These are phyloP conservation scores for Bufo gargarizans DNA, from an alignment of 2,113 vertebrate genomes.

Conservation along the genomic window DNA sequence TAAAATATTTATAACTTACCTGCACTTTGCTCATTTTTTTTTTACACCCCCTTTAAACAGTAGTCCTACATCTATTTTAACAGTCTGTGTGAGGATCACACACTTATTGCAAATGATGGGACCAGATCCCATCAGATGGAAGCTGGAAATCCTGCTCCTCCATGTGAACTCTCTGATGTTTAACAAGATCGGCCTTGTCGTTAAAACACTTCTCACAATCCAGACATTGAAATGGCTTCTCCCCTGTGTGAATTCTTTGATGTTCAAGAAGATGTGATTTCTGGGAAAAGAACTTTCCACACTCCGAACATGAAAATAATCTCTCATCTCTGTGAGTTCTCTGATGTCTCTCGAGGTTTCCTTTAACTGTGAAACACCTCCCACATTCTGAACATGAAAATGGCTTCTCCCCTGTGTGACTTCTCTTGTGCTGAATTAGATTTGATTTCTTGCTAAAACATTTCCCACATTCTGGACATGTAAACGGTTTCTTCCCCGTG, in stretches of 20 bases:
- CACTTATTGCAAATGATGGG: neutral
- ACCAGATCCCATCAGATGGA: neutral
- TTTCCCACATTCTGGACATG: neutral
- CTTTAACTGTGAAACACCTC: neutral
- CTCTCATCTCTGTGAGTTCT: neutral
- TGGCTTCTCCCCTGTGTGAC: slow-evolving; percentile 4
- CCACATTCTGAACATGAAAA: neutral
- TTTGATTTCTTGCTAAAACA: neutral
- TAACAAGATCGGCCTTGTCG: neutral
- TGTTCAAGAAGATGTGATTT: slow-evolving; percentile 2
- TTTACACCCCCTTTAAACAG: no score
- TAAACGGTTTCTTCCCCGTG: neutral
- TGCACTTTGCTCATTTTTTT: no score
- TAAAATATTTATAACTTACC: no score
- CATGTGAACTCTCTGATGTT: neutral
- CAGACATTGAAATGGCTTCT: neutral
- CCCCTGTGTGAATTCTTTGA: slow-evolving; percentile 7
- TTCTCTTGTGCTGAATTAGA: neutral
- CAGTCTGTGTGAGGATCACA: neutral
- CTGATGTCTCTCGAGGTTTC: neutral
- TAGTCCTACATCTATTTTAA: neutral
- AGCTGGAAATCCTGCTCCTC: neutral
- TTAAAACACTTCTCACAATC: neutral
- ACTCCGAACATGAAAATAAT: neutral
- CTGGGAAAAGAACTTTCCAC: slow-evolving; percentile 5